Evolutionary conservation across 2,888 invertebrate genomes (phyloP), one percentile per base, ranked within the genome.

Genomic region (Deladenus siricidicola): DNA sequence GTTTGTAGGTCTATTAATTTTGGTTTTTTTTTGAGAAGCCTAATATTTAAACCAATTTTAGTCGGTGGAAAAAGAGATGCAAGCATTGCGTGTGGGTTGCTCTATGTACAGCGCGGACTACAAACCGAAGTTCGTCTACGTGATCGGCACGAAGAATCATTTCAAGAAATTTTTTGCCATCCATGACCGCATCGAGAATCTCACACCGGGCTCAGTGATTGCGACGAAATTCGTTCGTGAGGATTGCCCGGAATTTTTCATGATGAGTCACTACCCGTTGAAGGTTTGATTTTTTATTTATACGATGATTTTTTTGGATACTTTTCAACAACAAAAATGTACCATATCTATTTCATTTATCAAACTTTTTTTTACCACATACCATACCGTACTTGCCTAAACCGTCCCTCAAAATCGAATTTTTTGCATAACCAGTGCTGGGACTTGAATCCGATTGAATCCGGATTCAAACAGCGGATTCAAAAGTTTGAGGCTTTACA

Each of bases 101-200:
- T 6, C 17, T 4, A 14, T 39, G 19, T 34, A 59, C 28, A n/a
- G 42, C 24, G 28, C 34, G 6, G 21, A 30, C 21, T 59, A 45
- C 39, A 21, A 28, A 10, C 48, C 54, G 19, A 62, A 67, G 47
- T 64, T 65, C 56, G 42, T 51, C 23, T 67, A 43, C 30, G 52
- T 65, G 1, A 44, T 65, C 8, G 67, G 47, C 56, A 65, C 64
- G 6, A 67, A 65, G 43, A 26, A 17, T 4, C 69, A 70, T 44
- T 47, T 58, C 23, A 65, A 65, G 62, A 34, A 54, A 4, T 63
- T 69, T 43, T 68, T 57, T 28, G 29, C 19, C 21, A n/a, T 23
- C n/a, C 24, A 26, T 21, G 49, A 48, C 28, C 19, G 44, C 19
- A n/a, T 50, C 21, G 58, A 63, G 21, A 70, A 69, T 30, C 45